phyloP scores from a whole-genome alignment of 2,888 invertebrate genomes.

The Xanthorhoe designata region DNA sequence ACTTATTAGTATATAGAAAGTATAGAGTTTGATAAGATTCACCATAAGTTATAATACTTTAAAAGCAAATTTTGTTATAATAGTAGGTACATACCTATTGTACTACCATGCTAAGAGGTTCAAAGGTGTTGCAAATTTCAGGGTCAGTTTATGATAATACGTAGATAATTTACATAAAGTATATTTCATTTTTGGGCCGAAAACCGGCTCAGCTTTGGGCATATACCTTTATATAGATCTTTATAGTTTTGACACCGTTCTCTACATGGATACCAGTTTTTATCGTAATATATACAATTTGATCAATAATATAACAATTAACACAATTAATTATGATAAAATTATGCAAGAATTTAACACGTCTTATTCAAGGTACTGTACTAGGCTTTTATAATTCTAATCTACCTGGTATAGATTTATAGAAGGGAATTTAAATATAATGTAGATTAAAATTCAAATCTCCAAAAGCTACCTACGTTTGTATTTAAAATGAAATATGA shows the following conservation, averaged over 20 bases:
- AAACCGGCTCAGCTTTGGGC: constrained; percentile 5
- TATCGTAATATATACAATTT: constrained; percentile 7
- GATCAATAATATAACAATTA: background rate
- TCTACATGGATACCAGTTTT: background rate
- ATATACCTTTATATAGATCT: background rate
- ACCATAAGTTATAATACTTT: no score
- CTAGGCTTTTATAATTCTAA: background rate
- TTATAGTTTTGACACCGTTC: background rate
- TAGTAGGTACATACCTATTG: no score
- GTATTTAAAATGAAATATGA: no score
- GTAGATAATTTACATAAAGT: background rate
- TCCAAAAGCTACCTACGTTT: no score
- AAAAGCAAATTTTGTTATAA: no score
- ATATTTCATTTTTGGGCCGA: background rate
- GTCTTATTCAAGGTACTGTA: background rate
- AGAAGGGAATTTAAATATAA: no score
- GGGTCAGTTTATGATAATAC: background rate
- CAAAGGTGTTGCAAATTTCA: background rate
- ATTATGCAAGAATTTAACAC: background rate
- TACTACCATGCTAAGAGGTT: background rate
- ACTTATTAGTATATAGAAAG: no score
- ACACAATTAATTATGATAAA: background rate
- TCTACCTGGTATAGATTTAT: no score
- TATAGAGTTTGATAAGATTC: no score
- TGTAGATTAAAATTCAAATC: no score